These are phyloP conservation scores for Eupeodes luniger DNA, from an alignment of 2,888 invertebrate genomes.

Conservation along the genomic window DNA sequence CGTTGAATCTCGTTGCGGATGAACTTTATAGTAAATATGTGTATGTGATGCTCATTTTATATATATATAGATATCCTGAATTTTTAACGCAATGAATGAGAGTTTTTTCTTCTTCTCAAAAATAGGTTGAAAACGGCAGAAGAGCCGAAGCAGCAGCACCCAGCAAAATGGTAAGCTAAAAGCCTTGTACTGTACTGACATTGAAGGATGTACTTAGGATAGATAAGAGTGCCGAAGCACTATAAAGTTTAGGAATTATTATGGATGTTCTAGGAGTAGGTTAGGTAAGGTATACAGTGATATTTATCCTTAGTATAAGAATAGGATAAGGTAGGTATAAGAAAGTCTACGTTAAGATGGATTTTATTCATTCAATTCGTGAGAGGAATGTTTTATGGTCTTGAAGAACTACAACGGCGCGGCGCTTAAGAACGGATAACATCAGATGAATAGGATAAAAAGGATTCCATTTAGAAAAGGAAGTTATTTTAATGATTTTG, in stretches of 20 bases:
- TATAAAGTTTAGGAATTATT: slow-evolving; percentile 10
- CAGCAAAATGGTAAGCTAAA: not conserved
- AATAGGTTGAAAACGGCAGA: no score
- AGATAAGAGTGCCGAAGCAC: not conserved
- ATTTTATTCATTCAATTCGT: slow-evolving; percentile 15
- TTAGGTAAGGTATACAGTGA: not conserved
- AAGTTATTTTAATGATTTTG: not conserved
- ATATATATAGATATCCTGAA: slow-evolving; percentile 6
- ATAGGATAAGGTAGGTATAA: not conserved
- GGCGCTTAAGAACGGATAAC: not conserved
- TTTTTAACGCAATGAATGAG: slow-evolving; percentile 37
- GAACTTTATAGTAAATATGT: not conserved
- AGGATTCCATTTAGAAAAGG: slow-evolving; percentile 4
- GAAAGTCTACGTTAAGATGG: not conserved
- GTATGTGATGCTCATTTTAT: not conserved
- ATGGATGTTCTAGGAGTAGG: not conserved
- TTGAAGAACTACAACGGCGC: not conserved
- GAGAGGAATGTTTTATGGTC: slow-evolving; percentile 10
- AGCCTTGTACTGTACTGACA: not conserved
- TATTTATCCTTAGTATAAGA: not conserved
- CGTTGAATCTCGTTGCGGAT: not conserved
- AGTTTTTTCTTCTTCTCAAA: not conserved
- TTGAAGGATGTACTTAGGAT: slow-evolving; percentile 18
- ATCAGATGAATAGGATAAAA: slow-evolving; percentile 11
- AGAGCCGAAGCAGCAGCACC: not conserved